Evolutionary conservation across 2,888 invertebrate genomes (phyloP).

Genomic region (Oxystoma pomonae): DNA sequence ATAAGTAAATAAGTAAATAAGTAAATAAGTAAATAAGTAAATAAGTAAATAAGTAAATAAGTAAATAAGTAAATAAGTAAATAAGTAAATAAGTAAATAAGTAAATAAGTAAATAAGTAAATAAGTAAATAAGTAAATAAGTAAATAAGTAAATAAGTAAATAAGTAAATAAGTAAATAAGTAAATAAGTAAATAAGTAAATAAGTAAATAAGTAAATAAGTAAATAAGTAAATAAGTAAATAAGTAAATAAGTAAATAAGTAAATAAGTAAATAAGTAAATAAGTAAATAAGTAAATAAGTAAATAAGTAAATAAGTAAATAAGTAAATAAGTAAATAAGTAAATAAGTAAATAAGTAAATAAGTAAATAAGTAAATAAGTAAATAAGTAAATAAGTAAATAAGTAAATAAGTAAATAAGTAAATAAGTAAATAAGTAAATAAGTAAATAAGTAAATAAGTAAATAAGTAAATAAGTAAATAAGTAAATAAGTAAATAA

Average conservation of each 20-base stretch:
- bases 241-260: constrained; percentile 2
- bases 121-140: not conserved
- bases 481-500: not conserved
- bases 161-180: not conserved
- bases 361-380: constrained; percentile 2
- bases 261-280: constrained; percentile 4
- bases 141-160: not conserved
- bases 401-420: constrained; percentile 5
- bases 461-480: not conserved
- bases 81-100: not conserved
- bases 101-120: not conserved
- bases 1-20: not conserved
- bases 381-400: constrained; percentile 5
- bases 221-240: not conserved
- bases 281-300: not conserved
- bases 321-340: constrained; percentile 8
- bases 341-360: constrained; percentile 1
- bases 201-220: constrained; percentile 4
- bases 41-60: not conserved
- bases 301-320: constrained; percentile 7
- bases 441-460: constrained; percentile 5
- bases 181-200: constrained; percentile 5
- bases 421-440: constrained; percentile 6
- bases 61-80: not conserved
- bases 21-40: not conserved